phyloP scores from a whole-genome alignment of 2,113 vertebrate species.

The Nansenia antarctica region DNA sequence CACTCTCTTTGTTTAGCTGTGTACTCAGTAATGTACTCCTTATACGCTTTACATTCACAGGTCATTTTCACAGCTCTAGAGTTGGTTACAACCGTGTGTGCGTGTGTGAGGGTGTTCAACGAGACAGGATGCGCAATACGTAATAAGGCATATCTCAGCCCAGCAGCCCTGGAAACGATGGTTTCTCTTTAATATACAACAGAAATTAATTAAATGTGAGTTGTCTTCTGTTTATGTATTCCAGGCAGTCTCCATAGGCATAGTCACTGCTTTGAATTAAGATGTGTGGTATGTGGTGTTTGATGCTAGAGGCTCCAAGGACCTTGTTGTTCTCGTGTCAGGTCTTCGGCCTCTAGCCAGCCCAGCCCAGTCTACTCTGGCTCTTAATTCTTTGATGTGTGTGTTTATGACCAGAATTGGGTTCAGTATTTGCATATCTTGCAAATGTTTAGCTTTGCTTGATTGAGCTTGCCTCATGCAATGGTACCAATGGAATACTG shows the following conservation, averaged over 20 bases:
- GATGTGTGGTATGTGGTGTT: not conserved
- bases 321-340: not conserved
- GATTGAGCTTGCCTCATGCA: no score
- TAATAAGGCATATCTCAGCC: not conserved
- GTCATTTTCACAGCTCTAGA: not conserved
- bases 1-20: not conserved
- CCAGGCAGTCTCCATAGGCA: not conserved
- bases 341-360: no score
- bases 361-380: no score
- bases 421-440: no score
- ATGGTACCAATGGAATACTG: no score
- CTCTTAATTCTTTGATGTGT: not conserved
- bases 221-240: not conserved
- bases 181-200: constrained; percentile 31
- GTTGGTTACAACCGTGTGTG: not conserved
- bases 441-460: no score
- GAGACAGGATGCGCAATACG: not conserved
- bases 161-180: constrained; percentile 5
- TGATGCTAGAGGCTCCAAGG: not conserved
- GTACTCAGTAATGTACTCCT: not conserved
- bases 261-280: not conserved
- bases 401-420: no score
- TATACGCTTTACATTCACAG: not conserved
- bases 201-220: not conserved
- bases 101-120: no score